phyloP scores from a whole-genome alignment of 2,797 vertebrate species.

The Melanotaenia boesemani region DNA sequence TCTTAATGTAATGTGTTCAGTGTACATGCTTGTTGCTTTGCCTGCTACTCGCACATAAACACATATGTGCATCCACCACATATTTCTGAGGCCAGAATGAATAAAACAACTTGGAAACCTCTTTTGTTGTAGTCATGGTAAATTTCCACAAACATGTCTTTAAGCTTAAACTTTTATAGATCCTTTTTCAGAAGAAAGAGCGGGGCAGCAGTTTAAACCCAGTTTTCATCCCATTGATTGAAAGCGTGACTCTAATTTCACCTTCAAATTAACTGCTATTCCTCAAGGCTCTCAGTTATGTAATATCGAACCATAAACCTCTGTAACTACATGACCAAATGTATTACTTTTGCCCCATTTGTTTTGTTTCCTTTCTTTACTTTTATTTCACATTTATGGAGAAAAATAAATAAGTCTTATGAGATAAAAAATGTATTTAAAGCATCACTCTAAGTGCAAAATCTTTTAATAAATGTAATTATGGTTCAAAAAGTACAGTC shows the following conservation, averaged over 20 bases:
- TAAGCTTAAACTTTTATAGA: background rate
- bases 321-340: background rate
- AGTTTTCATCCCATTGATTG: slow-evolving; percentile 5
- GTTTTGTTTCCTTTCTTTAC: background rate
- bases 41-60: background rate
- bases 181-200: background rate
- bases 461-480: background rate
- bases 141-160: background rate
- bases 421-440: background rate
- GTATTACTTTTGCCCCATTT: background rate
- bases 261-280: background rate
- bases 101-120: background rate
- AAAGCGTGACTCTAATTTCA: slow-evolving; percentile 1
- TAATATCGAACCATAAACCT: background rate
- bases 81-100: background rate
- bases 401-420: background rate
- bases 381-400: background rate
- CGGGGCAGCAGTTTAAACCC: background rate
- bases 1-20: background rate
- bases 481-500: background rate
- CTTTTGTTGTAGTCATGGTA: background rate
- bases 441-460: background rate
- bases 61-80: background rate
- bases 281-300: background rate
- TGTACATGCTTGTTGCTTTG: background rate